phyloP scores from a whole-genome alignment of 2,888 invertebrate genomes.

The Brachypalpus laphriformis region DNA sequence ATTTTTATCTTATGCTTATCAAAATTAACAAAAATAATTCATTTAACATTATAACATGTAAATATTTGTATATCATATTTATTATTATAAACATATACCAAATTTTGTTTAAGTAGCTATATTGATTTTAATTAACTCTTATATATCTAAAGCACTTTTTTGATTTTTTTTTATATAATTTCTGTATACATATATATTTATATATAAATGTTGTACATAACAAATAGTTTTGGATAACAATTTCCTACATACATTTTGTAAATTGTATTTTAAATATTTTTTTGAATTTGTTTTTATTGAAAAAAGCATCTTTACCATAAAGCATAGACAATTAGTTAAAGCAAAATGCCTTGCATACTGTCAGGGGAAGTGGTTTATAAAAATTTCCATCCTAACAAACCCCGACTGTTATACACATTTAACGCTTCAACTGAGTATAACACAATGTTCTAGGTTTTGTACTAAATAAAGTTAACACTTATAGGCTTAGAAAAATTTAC shows the following conservation, averaged over 20 bases:
- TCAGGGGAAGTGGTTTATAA: neutral
- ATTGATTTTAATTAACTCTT: constrained; percentile 19
- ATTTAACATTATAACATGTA: constrained; percentile 50
- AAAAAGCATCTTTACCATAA: constrained; percentile 49
- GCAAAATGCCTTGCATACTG: neutral
- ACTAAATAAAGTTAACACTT: constrained; percentile 20
- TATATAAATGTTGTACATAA: neutral
- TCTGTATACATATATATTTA: constrained; percentile 7
- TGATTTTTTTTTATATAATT: neutral
- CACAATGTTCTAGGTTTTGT: no score
- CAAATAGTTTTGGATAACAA: no score
- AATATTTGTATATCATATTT: constrained; percentile 34
- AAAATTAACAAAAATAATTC: constrained; percentile 57
- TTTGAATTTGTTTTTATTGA: constrained; percentile 7
- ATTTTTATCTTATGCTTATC: neutral
- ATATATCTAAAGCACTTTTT: constrained; percentile 54
- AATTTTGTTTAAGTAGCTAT: constrained; percentile 16
- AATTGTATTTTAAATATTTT: neutral
- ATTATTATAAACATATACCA: constrained; percentile 39
- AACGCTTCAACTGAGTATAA: no score
- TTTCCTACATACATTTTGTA: neutral
- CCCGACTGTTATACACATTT: no score
- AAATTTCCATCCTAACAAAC: no score
- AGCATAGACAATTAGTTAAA: constrained; percentile 29
- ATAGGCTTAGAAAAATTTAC: constrained; percentile 3